Base-by-base conservation (phyloP, 1,140 invertebrate species). In the Euwallacea fornicatus region DNA sequence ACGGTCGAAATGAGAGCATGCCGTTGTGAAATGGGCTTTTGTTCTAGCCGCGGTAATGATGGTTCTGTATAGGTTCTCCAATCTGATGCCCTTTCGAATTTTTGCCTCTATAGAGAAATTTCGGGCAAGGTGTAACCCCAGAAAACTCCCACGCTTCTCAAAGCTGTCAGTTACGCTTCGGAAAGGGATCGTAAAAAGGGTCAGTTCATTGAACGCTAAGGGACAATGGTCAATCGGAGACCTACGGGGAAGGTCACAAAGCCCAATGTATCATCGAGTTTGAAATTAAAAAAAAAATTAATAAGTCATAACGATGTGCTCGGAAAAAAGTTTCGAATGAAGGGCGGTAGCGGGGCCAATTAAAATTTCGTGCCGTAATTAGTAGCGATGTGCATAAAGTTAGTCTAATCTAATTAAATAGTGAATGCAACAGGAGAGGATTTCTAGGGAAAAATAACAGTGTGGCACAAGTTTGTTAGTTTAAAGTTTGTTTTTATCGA, bases 221-320 rank as follows among this genome's bases (percentile, higher is more conserved):
- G 64, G 66, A 68, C 66, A 68, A 68, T 68, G 66, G 66, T 68
- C 66, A 68, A 68, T 59, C 56, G 42, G 16, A 42, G 16, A 68
- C 56, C 66, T 68, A 55, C 56, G 11, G 55, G 11, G 64, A 66
- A 43, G 43, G 66, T 50, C 55, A 59, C 55, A 42, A 66, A 56
- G 46, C 46, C 6, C 46, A 2, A 50, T 50, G 21, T 33, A 33
- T 33, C 21, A 4, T 33, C 21, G 21, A 4, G 21, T 4, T 33
- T 33, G 21, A 33, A 33, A 33, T 33, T 33, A 4, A 33, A 33
- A 33, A 33, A 33, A 33, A 33, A 2, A 2, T 33, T 2, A 33
- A 33, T 33, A 33, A 33, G 21, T 33, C 1, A 33, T 33, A 33
- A 33, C 21, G 21, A 33, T 33, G 21, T 33, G 21, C 21, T 33